These are phyloP conservation scores for Dysmachus trigonus DNA, from an alignment of 2,888 invertebrate species.

Conservation along the genomic window DNA sequence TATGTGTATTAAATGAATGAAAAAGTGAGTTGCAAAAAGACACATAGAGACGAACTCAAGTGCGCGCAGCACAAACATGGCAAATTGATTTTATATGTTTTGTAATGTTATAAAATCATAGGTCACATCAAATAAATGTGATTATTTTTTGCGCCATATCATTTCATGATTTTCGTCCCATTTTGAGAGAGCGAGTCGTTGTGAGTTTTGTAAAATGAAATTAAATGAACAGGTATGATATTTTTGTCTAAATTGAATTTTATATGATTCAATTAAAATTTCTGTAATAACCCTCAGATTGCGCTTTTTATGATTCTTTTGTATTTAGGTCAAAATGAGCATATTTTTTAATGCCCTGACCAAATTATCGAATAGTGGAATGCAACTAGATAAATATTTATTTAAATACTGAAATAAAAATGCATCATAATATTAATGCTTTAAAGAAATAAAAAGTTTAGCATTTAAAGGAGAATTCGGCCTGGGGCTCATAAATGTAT, in stretches of 20 bases:
- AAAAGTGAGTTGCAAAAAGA: not conserved
- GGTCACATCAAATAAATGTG: not conserved
- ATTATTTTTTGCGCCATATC: not conserved
- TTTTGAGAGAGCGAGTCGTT: not conserved
- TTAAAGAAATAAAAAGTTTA: not conserved
- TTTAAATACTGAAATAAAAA: not conserved
- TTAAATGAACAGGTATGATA: not conserved
- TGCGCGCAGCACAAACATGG: not conserved
- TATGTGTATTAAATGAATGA: not conserved
- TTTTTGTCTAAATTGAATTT: not conserved
- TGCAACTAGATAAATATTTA: not conserved
- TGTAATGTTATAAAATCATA: not conserved
- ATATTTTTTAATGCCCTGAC: not conserved
- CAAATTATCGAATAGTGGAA: not conserved
- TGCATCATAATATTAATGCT: not conserved
- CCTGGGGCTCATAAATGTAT: too few relatives aligned
- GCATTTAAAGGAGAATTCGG: not conserved
- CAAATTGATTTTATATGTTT: not conserved
- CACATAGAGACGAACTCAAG: not conserved
- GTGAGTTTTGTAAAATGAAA: not conserved
- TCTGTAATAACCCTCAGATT: not conserved
- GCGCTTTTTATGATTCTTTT: not conserved
- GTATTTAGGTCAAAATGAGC: not conserved
- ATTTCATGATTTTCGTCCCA: not conserved
- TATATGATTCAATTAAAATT: not conserved